phyloP scores from a whole-genome alignment of 2,888 invertebrate genomes.

The Brachynemurus nebulosus region DNA sequence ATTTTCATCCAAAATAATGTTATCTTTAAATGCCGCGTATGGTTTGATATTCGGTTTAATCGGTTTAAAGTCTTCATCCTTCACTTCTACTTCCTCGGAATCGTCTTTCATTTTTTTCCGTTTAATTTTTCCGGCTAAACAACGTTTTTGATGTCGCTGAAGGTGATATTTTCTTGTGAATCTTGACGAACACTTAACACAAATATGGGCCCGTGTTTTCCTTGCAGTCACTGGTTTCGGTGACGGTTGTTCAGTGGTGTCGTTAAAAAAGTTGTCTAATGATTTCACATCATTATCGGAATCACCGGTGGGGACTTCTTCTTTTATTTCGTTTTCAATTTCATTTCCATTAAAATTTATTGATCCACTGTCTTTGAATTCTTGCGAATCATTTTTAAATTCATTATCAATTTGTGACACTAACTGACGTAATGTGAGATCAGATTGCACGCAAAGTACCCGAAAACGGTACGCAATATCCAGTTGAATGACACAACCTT shows the following conservation, averaged over 20 bases:
- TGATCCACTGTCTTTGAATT: background rate
- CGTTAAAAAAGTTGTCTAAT: too few species aligned
- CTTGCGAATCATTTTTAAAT: too few species aligned
- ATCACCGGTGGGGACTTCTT: background rate
- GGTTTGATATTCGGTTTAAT: background rate
- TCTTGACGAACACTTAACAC: background rate
- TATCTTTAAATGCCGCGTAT: background rate
- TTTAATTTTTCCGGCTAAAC: background rate
- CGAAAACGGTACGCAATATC: conserved; percentile 5
- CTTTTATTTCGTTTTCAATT: background rate
- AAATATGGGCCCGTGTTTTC: background rate
- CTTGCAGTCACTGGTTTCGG: too few species aligned
- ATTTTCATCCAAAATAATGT: background rate
- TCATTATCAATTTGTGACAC: background rate
- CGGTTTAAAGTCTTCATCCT: conserved; percentile 1
- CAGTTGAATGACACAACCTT: conserved; percentile 1
- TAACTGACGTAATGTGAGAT: conserved; percentile 2
- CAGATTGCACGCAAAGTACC: conserved; percentile 1
- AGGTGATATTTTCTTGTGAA: background rate
- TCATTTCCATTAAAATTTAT: background rate
- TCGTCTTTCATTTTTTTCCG: too few species aligned
- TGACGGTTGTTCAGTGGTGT: too few species aligned
- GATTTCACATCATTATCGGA: background rate
- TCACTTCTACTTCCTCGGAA: too few species aligned
- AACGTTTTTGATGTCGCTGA: background rate